Evolutionary conservation across 2,113 vertebrate species (phyloP), one percentile per base, ranked within the genome.

Genomic region (Lycaon pictus): DNA sequence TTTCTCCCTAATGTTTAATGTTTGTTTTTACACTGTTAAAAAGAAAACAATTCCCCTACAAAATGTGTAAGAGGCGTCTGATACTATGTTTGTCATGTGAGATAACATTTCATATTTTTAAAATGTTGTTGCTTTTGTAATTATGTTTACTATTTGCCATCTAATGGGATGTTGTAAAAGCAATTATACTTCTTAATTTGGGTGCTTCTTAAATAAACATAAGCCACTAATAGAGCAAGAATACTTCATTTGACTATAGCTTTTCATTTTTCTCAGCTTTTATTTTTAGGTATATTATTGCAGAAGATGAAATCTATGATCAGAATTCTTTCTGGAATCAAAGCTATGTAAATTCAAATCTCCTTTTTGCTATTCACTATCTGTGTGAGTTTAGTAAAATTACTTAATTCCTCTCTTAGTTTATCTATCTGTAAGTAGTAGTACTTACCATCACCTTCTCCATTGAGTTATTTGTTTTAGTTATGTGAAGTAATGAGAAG

Each of bases 131-230:
- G 20, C 9, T 89, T 89, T 89, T 77, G 81, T 80, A 84, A 76
- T 95, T 60, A 85, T 80, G 19, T 80, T 86, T 71, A 62, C 51
- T 91, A 27, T 60, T 87, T 92, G 37, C 37, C 55, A 80, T 25
- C 25, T 55, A 79, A 80, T 86, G 37, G 17, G 12, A 80, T 92
- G 37, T 43, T 53, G 37, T 62, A 53, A 69, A 79, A 80, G 32
- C 19, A 69, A 91, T 85, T 62, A 62, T 13, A 80, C n/a, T 71
- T 60, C 29, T n/a, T 95, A 86, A 95, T 86, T 29, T 69, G 43
- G 22, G 53, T 69, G 62, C 29, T 87, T 92, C 17, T 87, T 60
- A 51, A 81, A 63, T 27, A 53, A 76, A 32, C 32, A 72, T 37
- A 80, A 81, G n/a, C 76, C 48, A 58, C 77, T 90, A 79, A 79